Evolutionary conservation across 2,888 invertebrate species (phyloP).

Genomic region (Lithosia quadra): DNA sequence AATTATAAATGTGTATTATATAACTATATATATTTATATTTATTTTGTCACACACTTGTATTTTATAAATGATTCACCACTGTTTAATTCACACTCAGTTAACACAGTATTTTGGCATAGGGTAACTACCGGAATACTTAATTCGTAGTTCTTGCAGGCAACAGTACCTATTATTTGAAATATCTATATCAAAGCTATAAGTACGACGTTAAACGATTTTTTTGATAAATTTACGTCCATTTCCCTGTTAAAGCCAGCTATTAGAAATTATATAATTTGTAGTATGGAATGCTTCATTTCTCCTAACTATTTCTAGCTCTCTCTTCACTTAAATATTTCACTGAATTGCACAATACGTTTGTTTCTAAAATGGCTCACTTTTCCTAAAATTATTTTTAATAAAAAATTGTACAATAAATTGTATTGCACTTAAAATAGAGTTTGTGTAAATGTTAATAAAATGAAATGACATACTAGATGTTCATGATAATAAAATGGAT

Average conservation of each 20-base stretch:
- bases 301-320: conserved; percentile 83
- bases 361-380: conserved; percentile 87
- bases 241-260: conserved; percentile 87
- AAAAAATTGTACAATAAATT: conserved; percentile 70
- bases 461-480: conserved; percentile 56
- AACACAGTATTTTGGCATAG: conserved; percentile 64
- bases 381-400: conserved; percentile 78
- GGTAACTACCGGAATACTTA: conserved; percentile 55
- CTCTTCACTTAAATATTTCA: conserved; percentile 84
- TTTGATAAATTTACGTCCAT: conserved; percentile 79
- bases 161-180: conserved; percentile 58
- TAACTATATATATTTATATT: conserved; percentile 41
- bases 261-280: conserved; percentile 81
- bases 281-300: conserved; percentile 86
- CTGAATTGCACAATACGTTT: conserved; percentile 84
- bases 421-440: conserved; percentile 76
- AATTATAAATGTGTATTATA: conserved; percentile 48
- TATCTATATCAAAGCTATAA: conserved; percentile 56
- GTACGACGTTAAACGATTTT: conserved; percentile 66
- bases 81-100: conserved; percentile 66
- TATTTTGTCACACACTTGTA: conserved; percentile 50
- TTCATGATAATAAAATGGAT: conserved; percentile 63
- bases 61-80: conserved; percentile 58
- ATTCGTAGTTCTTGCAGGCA: conserved; percentile 66
- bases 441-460: conserved; percentile 68